These are phyloP conservation scores for Erpornis zantholeuca DNA, from an alignment of 2,113 vertebrate genomes.

Conservation along the genomic window DNA sequence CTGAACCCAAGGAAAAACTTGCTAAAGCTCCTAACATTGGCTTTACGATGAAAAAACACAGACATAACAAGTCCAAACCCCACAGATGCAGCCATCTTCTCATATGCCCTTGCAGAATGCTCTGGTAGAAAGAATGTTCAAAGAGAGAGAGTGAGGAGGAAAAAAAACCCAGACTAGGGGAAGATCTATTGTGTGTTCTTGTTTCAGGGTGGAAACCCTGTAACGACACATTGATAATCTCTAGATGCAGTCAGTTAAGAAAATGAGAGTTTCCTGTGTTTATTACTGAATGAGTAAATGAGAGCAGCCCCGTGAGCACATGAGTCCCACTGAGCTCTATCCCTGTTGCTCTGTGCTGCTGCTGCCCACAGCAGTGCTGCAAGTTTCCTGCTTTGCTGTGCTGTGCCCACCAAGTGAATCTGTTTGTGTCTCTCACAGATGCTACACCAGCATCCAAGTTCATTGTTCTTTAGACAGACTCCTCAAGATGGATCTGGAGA, in stretches of 20 bases:
- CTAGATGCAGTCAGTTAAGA: neutral
- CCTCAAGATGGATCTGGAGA: neutral
- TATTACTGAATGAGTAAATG: neutral
- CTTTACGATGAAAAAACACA: neutral
- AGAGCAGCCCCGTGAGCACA: accelerated
- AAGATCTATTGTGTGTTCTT: neutral
- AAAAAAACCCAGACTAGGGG: accelerated
- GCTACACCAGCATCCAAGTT: neutral
- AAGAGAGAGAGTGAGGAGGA: neutral
- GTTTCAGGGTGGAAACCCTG: neutral
- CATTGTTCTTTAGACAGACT: neutral
- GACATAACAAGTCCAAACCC: neutral
- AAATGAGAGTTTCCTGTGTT: neutral
- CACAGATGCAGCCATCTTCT: neutral
- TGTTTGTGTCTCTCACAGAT: neutral
- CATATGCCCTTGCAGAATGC: neutral
- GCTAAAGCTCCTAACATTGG: neutral
- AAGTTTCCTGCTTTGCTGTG: neutral
- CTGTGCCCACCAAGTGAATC: neutral
- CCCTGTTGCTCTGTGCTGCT: neutral
- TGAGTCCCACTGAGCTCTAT: neutral
- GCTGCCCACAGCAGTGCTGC: neutral
- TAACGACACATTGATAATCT: neutral
- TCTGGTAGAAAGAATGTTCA: neutral
- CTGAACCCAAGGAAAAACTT: neutral